Evolutionary conservation across 2,888 invertebrate species (phyloP).

Genomic region (Ophion ventricosus): DNA sequence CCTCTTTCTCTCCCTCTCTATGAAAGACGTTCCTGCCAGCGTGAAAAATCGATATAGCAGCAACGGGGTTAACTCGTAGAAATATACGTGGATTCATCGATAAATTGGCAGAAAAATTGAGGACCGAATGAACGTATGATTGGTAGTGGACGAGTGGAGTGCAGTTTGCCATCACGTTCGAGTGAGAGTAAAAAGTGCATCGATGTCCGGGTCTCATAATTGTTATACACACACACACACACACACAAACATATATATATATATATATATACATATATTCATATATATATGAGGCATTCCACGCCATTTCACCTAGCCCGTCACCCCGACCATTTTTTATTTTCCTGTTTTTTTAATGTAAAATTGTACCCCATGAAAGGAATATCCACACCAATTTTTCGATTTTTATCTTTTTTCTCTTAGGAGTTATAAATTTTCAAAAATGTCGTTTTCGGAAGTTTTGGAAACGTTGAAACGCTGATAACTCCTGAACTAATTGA

Average conservation of each 20-base stretch:
- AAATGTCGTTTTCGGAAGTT: too few species aligned
- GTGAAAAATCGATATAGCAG: conserved; percentile 35
- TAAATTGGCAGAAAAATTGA: conserved; percentile 51
- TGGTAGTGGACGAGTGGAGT: conserved; percentile 22
- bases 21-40: conserved; percentile 20
- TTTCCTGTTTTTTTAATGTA: too few species aligned
- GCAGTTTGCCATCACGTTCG: conserved; percentile 18
- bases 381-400: too few species aligned
- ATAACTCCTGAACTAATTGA: too few species aligned
- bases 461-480: too few species aligned
- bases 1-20: conserved; percentile 1
- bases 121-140: conserved; percentile 36
- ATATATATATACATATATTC: neutral
- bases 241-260: too few species aligned
- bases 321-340: too few species aligned
- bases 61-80: conserved; percentile 42
- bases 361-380: too few species aligned
- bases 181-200: conserved; percentile 16
- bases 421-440: too few species aligned
- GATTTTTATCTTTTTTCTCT: too few species aligned
- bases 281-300: neutral
- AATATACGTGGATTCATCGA: conserved; percentile 49
- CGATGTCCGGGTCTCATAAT: neutral
- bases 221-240: neutral
- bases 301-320: too few species aligned